Percentiles rank a stretch among this genome's conserved stretches.
Conservation (phyloP, 53 echinoderm and acorn worm genomes). For the Zoroaster sp. region DNA sequence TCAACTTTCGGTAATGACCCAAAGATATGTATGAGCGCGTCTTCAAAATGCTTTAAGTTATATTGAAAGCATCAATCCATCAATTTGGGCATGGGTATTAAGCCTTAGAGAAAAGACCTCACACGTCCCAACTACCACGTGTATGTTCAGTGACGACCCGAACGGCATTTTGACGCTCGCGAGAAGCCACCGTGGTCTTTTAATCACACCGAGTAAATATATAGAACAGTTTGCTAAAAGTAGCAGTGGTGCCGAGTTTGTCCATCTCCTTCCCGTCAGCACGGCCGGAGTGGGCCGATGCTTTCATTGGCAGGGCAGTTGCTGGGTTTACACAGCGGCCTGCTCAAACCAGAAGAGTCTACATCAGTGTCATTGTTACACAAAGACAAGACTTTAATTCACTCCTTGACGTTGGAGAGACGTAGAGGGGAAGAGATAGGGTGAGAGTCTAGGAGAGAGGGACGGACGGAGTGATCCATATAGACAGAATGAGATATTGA, state of each 20-base stretch:
- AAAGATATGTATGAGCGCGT: neutral
- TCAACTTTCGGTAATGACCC: neutral
- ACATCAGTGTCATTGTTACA: conserved; percentile 3
- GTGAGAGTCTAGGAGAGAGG: neutral
- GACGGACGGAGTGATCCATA: neutral
- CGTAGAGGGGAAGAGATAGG: neutral
- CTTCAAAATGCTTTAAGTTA: neutral
- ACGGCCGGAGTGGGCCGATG: neutral
- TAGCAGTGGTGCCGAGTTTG: neutral
- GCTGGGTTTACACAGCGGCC: neutral
- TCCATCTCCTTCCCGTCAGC: neutral
- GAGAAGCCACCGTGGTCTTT: neutral
- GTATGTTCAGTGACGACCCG: neutral
- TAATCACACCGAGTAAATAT: conserved; percentile 35
- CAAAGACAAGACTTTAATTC: conserved; percentile 12
- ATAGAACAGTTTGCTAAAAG: neutral
- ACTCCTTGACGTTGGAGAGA: neutral
- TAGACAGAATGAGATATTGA: neutral
- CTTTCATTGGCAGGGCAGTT: neutral
- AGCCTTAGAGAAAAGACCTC: neutral
- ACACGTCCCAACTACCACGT: neutral
- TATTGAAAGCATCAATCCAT: neutral
- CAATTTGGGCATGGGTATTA: neutral
- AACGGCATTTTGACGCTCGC: neutral
- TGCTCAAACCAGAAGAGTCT: neutral